A percentile compares a stretch with the other conserved stretches of the same genome.
These are phyloP conservation scores for Trissolcus japonicus DNA, from an alignment of 2,888 invertebrate species.

Conservation along the genomic window DNA sequence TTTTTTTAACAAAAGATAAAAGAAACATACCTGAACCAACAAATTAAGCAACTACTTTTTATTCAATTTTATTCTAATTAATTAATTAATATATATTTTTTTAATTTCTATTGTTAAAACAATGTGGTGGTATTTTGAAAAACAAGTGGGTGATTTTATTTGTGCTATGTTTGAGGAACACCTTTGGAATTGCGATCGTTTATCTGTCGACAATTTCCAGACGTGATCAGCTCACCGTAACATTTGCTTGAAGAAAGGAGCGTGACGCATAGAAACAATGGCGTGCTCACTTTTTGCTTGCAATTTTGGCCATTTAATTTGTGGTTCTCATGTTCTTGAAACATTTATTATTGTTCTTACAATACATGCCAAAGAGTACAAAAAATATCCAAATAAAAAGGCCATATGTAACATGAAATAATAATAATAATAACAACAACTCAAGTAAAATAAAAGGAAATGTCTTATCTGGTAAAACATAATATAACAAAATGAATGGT, in stretches of 20 bases:
- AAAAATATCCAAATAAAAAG: too few relatives aligned
- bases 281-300: slow-evolving; percentile 39
- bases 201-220: slow-evolving; percentile 55
- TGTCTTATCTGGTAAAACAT: background rate
- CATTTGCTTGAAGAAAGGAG: slow-evolving; percentile 62
- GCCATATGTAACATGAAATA: too few relatives aligned
- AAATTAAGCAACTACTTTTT: too few relatives aligned
- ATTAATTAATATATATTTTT: too few relatives aligned
- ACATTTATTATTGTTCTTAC: too few relatives aligned
- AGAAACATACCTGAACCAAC: too few relatives aligned
- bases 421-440: background rate
- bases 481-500: background rate
- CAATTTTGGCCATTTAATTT: slow-evolving; percentile 58
- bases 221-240: slow-evolving; percentile 67
- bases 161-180: slow-evolving; percentile 17
- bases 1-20: too few relatives aligned
- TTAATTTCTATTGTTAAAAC: too few relatives aligned
- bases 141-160: background rate
- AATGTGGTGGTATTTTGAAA: background rate
- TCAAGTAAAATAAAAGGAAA: background rate
- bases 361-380: too few relatives aligned
- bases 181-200: slow-evolving; percentile 20
- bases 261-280: slow-evolving; percentile 59
- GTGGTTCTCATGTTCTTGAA: slow-evolving; percentile 10
- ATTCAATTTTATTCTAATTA: too few relatives aligned